These are phyloP conservation scores for Pomatorhinus ruficollis DNA, from an alignment of 2,113 vertebrate species.

Conservation along the genomic window DNA sequence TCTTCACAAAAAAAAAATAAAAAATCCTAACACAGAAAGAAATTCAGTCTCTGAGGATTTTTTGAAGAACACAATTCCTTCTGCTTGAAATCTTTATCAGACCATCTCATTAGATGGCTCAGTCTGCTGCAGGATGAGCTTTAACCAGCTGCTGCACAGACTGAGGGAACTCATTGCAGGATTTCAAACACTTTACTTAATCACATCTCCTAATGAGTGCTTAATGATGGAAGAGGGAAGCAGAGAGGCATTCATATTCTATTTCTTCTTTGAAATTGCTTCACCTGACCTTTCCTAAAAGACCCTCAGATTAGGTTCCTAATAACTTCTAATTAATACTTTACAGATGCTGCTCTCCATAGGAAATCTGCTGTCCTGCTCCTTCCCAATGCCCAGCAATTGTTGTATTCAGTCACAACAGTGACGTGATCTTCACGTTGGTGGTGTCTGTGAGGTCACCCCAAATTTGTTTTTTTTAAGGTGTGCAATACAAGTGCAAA, in stretches of 20 bases:
- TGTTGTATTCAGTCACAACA: background rate
- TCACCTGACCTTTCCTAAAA: background rate
- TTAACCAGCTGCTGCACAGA: background rate
- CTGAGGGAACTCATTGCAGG: background rate
- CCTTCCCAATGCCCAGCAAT: background rate
- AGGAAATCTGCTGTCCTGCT: background rate
- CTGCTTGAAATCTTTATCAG: background rate
- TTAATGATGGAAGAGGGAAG: background rate
- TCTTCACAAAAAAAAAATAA: background rate
- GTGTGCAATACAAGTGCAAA: background rate
- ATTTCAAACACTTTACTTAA: background rate
- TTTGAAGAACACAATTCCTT: background rate
- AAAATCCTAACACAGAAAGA: background rate
- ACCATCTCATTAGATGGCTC: background rate
- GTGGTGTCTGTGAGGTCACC: background rate
- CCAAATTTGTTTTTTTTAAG: background rate
- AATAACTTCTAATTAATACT: slow-evolving; percentile 9
- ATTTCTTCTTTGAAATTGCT: background rate
- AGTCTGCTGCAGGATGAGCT: background rate
- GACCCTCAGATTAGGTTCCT: background rate
- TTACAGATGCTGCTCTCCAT: background rate
- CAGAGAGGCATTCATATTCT: background rate
- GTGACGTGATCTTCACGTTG: background rate
- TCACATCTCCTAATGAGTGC: background rate
- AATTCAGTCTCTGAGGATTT: background rate